Evolutionary conservation across 2,113 vertebrate genomes (phyloP).

Genomic region (Cynocephalus volans): DNA sequence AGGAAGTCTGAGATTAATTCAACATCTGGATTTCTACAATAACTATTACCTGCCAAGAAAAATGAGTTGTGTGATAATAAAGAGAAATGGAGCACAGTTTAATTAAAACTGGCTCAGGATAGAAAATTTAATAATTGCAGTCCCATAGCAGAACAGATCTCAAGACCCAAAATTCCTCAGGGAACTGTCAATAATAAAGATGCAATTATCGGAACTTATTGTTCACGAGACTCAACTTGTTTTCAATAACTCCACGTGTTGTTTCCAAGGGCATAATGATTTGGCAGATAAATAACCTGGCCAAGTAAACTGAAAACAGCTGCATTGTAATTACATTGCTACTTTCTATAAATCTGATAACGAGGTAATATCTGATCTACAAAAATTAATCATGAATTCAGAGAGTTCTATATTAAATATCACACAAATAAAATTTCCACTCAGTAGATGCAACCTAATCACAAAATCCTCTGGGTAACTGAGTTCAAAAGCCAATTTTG

Average conservation of each 20-base stretch:
- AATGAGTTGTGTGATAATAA: slow-evolving; percentile 24
- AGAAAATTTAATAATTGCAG: slow-evolving; percentile 77
- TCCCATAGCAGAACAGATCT: slow-evolving; percentile 31
- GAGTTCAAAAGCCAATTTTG: slow-evolving; percentile 46
- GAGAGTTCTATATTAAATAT: slow-evolving; percentile 72
- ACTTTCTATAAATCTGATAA: slow-evolving; percentile 77
- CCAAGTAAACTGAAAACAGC: slow-evolving; percentile 73
- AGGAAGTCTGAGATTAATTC: background rate
- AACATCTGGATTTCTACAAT: slow-evolving; percentile 59
- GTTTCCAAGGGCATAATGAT: slow-evolving; percentile 63
- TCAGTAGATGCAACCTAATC: slow-evolving; percentile 44
- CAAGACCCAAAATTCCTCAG: slow-evolving; percentile 65
- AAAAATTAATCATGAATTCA: slow-evolving; percentile 78
- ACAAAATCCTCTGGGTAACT: slow-evolving; percentile 58
- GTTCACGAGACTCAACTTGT: slow-evolving; percentile 72
- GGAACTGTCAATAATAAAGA: slow-evolving; percentile 80
- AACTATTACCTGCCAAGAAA: slow-evolving; percentile 53
- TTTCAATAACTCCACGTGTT: slow-evolving; percentile 38
- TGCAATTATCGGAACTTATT: slow-evolving; percentile 77
- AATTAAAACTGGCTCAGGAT: slow-evolving; percentile 82
- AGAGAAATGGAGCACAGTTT: slow-evolving; percentile 64
- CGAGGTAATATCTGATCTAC: slow-evolving; percentile 74
- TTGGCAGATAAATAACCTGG: slow-evolving; percentile 74
- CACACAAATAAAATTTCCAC: slow-evolving; percentile 68
- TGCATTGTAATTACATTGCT: slow-evolving; percentile 74